Evolutionary conservation across 2,113 vertebrate species (phyloP).

Genomic region (Mobula hypostoma): DNA sequence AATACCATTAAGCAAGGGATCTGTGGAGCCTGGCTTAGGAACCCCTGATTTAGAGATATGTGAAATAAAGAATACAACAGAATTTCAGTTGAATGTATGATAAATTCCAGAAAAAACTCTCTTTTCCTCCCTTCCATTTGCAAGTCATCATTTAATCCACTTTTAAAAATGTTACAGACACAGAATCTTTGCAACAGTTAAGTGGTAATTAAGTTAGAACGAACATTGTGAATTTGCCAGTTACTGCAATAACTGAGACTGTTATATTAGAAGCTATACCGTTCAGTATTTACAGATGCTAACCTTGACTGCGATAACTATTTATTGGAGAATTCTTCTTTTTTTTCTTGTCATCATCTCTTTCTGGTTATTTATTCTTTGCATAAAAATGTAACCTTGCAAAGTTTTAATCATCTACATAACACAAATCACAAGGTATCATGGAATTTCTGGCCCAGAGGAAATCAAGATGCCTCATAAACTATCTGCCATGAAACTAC

Average conservation of each 20-base stretch:
- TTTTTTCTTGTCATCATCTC: neutral
- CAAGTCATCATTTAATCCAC: no score
- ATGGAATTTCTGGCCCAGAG: slow-evolving; percentile 37
- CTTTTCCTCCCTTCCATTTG: neutral
- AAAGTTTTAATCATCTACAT: slow-evolving; percentile 34
- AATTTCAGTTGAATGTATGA: neutral
- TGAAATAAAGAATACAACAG: neutral
- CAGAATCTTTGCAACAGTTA: neutral
- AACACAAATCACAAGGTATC: slow-evolving; percentile 32
- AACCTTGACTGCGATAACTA: neutral
- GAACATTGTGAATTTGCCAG: neutral
- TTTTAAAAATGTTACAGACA: neutral
- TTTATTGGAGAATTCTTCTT: neutral
- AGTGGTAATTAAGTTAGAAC: neutral
- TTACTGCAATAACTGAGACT: neutral
- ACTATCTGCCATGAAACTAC: slow-evolving; percentile 40
- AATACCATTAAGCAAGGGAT: no score
- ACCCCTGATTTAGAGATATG: neutral
- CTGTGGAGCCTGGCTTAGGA: no score
- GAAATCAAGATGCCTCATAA: slow-evolving; percentile 14
- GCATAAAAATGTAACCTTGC: slow-evolving; percentile 27
- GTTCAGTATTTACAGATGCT: neutral
- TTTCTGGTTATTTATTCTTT: neutral
- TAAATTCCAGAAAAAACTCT: neutral
- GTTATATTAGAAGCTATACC: neutral